Conservation (phyloP, 2,888 invertebrate species). For the Xestia sexstrigata region DNA sequence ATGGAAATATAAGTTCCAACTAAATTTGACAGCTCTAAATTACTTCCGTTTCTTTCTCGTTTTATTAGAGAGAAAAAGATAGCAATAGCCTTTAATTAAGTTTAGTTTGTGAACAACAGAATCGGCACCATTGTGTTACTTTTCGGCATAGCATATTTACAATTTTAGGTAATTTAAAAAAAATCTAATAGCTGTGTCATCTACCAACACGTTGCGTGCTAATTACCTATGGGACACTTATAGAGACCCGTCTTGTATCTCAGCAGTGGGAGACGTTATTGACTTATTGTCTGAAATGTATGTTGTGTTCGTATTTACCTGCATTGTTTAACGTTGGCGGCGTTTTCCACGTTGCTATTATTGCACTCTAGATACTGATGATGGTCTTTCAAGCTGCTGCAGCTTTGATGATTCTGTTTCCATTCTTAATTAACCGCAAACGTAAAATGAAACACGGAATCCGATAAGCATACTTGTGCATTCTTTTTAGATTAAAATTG, state of each 20-base stretch:
- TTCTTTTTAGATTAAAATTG: not conserved
- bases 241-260: not conserved
- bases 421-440: not conserved
- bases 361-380: not conserved
- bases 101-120: too few relatives aligned
- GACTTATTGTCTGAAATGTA: not conserved
- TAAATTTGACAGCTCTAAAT: too few relatives aligned
- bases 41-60: too few relatives aligned
- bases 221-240: not conserved
- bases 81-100: too few relatives aligned
- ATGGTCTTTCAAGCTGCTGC: not conserved
- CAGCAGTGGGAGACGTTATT: not conserved
- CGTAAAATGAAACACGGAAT: not conserved
- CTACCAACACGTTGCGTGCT: not conserved
- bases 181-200: too few relatives aligned
- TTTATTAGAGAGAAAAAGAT: too few relatives aligned
- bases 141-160: too few relatives aligned
- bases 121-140: too few relatives aligned
- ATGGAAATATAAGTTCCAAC: too few relatives aligned
- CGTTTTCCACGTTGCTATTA: not conserved
- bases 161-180: too few relatives aligned
- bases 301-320: not conserved
- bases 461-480: not conserved
- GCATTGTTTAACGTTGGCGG: not conserved
- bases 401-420: not conserved